These are phyloP conservation scores for Sebastiscus albofasciatus DNA, from an alignment of 2,797 vertebrate genomes.

Conservation along the genomic window DNA sequence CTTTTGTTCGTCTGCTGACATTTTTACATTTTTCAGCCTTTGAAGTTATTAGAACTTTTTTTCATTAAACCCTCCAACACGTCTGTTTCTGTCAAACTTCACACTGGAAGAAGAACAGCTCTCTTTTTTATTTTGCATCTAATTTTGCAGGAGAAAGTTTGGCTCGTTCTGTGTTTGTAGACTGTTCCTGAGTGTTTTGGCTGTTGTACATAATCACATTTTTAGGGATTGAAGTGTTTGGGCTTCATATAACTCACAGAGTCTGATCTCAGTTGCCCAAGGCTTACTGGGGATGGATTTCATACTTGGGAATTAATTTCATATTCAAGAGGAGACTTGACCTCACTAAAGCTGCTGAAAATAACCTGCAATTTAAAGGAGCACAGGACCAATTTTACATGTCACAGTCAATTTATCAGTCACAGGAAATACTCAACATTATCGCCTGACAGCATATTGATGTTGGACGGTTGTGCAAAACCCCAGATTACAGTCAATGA, in stretches of 20 bases:
- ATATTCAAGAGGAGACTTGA: constrained; percentile 14
- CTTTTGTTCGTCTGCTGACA: constrained; percentile 42
- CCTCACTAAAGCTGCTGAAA: constrained; percentile 7
- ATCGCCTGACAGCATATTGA: not conserved
- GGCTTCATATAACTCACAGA: constrained; percentile 18
- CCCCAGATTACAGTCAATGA: not conserved
- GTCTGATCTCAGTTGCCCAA: constrained; percentile 16
- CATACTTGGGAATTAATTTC: constrained; percentile 22
- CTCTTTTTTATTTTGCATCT: constrained; percentile 17
- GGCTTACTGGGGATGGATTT: not conserved
- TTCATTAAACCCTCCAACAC: constrained; percentile 9
- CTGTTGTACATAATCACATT: constrained; percentile 35
- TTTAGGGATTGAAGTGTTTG: not conserved
- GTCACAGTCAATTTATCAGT: constrained; percentile 14
- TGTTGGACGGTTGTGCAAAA: not conserved
- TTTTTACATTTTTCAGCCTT: constrained; percentile 43
- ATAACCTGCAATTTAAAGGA: constrained; percentile 7
- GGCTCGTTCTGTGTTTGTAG: constrained; percentile 6
- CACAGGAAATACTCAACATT: not conserved
- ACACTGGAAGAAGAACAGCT: constrained; percentile 2
- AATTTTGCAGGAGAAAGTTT: not conserved
- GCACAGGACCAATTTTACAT: not conserved
- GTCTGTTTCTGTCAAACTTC: constrained; percentile 41
- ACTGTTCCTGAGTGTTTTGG: constrained; percentile 24
- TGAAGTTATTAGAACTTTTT: constrained; percentile 44